Percentiles rank a stretch among this genome's conserved stretches.
Conservation (phyloP, 2,113 vertebrate genomes). For the Nettapus auritus region DNA sequence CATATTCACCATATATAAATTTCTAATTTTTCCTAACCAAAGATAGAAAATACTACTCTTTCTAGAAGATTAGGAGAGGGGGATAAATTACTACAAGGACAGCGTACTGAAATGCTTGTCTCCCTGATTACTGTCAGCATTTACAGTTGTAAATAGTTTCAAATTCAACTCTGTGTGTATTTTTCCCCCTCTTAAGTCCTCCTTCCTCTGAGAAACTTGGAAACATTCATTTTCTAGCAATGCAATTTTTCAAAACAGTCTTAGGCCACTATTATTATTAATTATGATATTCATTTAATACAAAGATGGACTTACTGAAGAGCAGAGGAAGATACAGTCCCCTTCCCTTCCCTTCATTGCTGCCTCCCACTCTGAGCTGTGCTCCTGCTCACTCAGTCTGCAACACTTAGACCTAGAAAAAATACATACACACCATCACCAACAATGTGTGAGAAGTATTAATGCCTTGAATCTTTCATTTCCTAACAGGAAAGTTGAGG, state of each 20-base stretch:
- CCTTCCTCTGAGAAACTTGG: conserved; percentile 2
- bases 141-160: conserved; percentile 27
- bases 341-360: not conserved
- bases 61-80: conserved; percentile 1
- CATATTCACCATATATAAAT: conserved; percentile 21
- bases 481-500: not conserved
- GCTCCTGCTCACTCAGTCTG: not conserved
- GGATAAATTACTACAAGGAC: conserved; percentile 6
- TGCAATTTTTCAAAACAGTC: conserved; percentile 52
- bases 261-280: conserved; percentile 54
- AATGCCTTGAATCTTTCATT: not conserved
- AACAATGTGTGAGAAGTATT: not conserved
- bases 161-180: not conserved
- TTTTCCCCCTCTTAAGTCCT: conserved; percentile 31
- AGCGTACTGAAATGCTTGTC: not conserved
- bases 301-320: conserved; percentile 25
- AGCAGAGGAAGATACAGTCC: not conserved
- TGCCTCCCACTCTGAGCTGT: not conserved
- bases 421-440: not conserved
- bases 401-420: not conserved
- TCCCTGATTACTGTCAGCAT: conserved; percentile 28
- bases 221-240: conserved; percentile 47
- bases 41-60: not conserved
- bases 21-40: conserved; percentile 24
- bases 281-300: conserved; percentile 4